Base-by-base conservation (phyloP, 2,888 invertebrate genomes). In the Acholoe squamosa region DNA sequence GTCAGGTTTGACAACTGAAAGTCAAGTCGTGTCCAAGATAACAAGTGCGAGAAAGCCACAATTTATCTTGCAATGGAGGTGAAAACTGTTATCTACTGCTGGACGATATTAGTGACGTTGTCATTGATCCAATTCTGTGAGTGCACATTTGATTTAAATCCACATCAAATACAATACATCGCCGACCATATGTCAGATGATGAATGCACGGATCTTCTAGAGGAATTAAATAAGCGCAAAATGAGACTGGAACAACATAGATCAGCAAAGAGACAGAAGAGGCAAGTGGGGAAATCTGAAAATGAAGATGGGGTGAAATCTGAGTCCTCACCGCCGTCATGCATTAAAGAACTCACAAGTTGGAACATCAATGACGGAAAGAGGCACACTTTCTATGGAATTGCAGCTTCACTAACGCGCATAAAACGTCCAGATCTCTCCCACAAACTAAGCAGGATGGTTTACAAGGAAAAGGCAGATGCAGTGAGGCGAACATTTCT, bases 321-420 rank as follows among this genome's bases (percentile, higher is more conserved):
- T 3, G 31, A 71, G 3, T 71, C 0, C 0, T 1, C 71, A 28
- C 28, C 7, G 25, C 71, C n/a, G 61, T 71, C 71, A 5, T 71
- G 71, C 16, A 28, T 28, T 14, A 28, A 71, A 3, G 25, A 28
- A 28, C 71, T 71, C 16, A 1, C 28, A 22, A 28, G 3, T 25
- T 71, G 71, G 71, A 71, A 71, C 71, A 28, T 5, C 28, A 71
- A 71, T 28, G 67, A 67, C n/a, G 67, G 67, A 67, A 67, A 67
- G n/a, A 7, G n/a, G n/a, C 67, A 67, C n/a, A 67, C 71, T 0
- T 71, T 71, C 31, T 71, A 71, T 16, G 28, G 25, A 22, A 0
- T 71, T 7, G 71, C 71, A n/a, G 28, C 25, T 28, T n/a, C 71
- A n/a, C 71, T 71, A 5, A 1, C 3, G 14, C 0, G 14, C 1